phyloP scores from a whole-genome alignment of 2,113 vertebrate genomes.

The Cyprinodon brontotheroides region DNA sequence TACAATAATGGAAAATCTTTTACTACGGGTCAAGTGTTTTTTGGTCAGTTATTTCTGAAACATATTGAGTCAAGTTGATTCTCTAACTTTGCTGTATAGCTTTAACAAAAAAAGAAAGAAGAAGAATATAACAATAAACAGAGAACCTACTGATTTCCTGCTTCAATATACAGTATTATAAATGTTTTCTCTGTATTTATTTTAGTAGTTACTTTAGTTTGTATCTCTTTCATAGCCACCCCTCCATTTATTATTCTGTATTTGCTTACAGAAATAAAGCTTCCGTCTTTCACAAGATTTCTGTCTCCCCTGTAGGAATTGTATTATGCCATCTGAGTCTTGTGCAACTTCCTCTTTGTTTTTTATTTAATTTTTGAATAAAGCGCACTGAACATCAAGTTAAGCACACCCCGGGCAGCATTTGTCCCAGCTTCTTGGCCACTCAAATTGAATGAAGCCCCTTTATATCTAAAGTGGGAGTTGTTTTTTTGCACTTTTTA shows the following conservation, averaged over 20 bases:
- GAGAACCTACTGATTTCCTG: neutral
- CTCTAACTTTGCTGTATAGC: neutral
- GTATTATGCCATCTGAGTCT: constrained; percentile 20
- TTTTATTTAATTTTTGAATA: constrained; percentile 18
- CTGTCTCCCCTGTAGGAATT: constrained; percentile 14
- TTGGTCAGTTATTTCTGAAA: neutral
- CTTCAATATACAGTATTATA: neutral
- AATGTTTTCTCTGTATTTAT: neutral
- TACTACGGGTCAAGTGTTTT: neutral
- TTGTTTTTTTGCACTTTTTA: constrained; percentile 1
- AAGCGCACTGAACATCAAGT: constrained; percentile 18
- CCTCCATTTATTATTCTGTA: neutral
- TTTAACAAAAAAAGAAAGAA: neutral
- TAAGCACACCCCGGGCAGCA: constrained; percentile 37
- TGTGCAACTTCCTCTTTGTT: neutral
- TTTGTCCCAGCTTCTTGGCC: constrained; percentile 37
- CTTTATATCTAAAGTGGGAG: constrained; percentile 32
- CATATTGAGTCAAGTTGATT: neutral
- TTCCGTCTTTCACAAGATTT: neutral
- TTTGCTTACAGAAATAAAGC: constrained; percentile 9
- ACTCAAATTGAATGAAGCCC: constrained; percentile 23
- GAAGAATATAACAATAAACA: neutral
- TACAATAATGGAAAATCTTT: no score
- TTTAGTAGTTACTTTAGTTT: neutral
- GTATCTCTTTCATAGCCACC: neutral